phyloP scores from a whole-genome alignment of 2,797 vertebrate species.

The Typhlichthys subterraneus region DNA sequence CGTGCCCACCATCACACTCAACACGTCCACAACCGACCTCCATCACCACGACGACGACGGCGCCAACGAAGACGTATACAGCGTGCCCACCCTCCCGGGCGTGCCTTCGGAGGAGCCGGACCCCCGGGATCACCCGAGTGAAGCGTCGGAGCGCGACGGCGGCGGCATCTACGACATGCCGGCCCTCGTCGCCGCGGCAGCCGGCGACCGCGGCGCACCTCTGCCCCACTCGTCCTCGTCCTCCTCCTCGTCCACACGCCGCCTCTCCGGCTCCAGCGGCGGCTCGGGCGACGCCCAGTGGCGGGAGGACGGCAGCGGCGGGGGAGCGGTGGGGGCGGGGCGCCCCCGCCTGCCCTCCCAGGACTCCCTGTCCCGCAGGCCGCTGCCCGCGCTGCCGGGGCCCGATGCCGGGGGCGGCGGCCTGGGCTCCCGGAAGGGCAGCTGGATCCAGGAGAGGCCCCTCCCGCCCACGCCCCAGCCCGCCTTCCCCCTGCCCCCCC shows the following conservation, averaged over 20 bases:
- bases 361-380: constrained; percentile 88
- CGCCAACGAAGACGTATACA: constrained; percentile 80
- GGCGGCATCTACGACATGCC: constrained; percentile 88
- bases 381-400: constrained; percentile 85
- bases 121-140: constrained; percentile 35
- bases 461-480: constrained; percentile 86
- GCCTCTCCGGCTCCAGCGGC: constrained; percentile 79
- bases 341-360: constrained; percentile 86
- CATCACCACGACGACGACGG: constrained; percentile 61
- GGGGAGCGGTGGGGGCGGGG: constrained; percentile 78
- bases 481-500: constrained; percentile 67
- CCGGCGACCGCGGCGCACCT: constrained; percentile 64
- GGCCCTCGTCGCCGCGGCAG: constrained; percentile 67
- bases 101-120: constrained; percentile 62
- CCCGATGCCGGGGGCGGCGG: constrained; percentile 72
- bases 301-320: constrained; percentile 75
- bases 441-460: constrained; percentile 92
- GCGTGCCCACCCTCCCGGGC: constrained; percentile 78
- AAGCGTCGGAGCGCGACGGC: constrained; percentile 68
- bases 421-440: constrained; percentile 87
- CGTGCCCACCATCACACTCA: constrained; percentile 79
- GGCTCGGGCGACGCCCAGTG: constrained; percentile 80
- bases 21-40: constrained; percentile 46
- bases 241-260: constrained; percentile 70
- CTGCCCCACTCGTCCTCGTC: constrained; percentile 60